phyloP scores from a whole-genome alignment of 1,140 invertebrate genomes.

The Portunus trituberculatus region DNA sequence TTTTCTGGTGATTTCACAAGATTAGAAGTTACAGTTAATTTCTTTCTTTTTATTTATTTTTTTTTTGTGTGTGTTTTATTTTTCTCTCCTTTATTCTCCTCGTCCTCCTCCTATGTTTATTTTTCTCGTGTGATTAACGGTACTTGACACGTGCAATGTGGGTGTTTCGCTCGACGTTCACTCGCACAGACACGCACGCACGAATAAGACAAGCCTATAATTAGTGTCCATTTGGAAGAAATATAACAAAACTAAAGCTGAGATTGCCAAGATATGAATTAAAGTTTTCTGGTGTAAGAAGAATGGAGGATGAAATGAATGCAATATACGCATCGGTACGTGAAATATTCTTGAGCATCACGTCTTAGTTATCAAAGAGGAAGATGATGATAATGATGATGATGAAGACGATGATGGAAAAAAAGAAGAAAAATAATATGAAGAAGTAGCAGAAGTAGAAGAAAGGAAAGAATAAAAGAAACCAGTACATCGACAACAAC shows the following conservation, averaged over 20 bases:
- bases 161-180: neutral
- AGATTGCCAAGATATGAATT: neutral
- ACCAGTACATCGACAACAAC: neutral
- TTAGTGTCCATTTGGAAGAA: neutral
- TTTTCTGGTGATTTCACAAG: neutral
- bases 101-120: too few relatives aligned
- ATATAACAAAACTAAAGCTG: slow-evolving; percentile 27
- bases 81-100: neutral
- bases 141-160: too few relatives aligned
- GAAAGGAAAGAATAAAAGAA: neutral
- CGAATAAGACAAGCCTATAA: neutral
- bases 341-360: too few relatives aligned
- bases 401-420: neutral
- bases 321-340: neutral
- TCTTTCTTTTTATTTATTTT: neutral
- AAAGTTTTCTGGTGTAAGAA: neutral
- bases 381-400: neutral
- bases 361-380: neutral
- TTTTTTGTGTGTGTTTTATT: neutral
- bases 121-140: too few relatives aligned
- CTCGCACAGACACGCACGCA: neutral
- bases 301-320: neutral
- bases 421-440: neutral
- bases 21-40: neutral
- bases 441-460: neutral